A percentile compares a stretch with the other conserved stretches of the same genome.
Evolutionary conservation across 2,888 invertebrate species (phyloP).

Genomic region (Coleophora deauratella): DNA sequence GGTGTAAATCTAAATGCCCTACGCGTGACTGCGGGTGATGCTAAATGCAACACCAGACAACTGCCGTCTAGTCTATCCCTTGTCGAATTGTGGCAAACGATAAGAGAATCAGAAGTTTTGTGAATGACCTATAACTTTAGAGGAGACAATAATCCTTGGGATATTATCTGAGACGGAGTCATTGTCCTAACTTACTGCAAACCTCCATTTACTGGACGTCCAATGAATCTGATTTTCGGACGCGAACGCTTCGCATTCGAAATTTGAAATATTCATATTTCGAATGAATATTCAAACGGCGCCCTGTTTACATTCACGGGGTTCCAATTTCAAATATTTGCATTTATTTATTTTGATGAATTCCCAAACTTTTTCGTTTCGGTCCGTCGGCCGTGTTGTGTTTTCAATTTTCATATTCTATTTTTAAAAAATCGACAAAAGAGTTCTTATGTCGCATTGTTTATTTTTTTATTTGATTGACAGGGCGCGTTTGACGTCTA

Average conservation of each 20-base stretch:
- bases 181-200: not conserved
- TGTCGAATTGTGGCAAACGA: too few relatives aligned
- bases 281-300: slow-evolving; percentile 70
- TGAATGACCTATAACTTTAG: too few relatives aligned
- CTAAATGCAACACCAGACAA: too few relatives aligned
- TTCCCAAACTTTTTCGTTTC: slow-evolving; percentile 43
- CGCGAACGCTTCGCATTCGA: slow-evolving; percentile 38
- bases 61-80: too few relatives aligned
- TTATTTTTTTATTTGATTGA: slow-evolving; percentile 5
- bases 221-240: slow-evolving; percentile 65
- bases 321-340: slow-evolving; percentile 69
- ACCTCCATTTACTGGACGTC: slow-evolving; percentile 16
- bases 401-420: too few relatives aligned
- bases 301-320: slow-evolving; percentile 70
- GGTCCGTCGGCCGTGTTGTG: slow-evolving; percentile 29
- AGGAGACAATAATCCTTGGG: too few relatives aligned
- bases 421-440: slow-evolving; percentile 1
- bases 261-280: slow-evolving; percentile 71
- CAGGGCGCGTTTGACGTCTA: not conserved
- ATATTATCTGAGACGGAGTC: too few relatives aligned
- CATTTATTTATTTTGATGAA: slow-evolving; percentile 66
- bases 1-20: too few relatives aligned
- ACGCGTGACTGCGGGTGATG: too few relatives aligned
- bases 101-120: too few relatives aligned
- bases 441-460: not conserved